These are phyloP conservation scores for Coptodon rendalli DNA, from an alignment of 2,113 vertebrate species.

Conservation along the genomic window DNA sequence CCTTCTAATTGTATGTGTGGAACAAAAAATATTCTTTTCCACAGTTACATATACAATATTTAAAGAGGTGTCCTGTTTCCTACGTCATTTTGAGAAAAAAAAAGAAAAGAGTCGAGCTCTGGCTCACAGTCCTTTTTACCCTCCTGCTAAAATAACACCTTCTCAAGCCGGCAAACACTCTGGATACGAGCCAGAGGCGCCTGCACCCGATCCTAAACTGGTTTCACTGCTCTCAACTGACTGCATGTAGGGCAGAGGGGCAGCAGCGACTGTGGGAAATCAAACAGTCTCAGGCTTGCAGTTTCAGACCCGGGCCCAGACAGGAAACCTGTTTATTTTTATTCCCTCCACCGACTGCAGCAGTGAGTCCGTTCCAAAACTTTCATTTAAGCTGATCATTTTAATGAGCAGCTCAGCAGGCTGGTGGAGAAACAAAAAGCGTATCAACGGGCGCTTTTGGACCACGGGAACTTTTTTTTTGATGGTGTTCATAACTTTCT, in stretches of 20 bases:
- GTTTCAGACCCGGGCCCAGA: not conserved
- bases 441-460: fast-evolving
- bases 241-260: not conserved
- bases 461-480: not conserved
- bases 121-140: not conserved
- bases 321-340: constrained; percentile 11
- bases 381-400: not conserved
- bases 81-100: not conserved
- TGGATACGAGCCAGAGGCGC: constrained; percentile 12
- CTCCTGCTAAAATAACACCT: constrained; percentile 19
- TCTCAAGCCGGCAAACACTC: not conserved
- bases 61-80: not conserved
- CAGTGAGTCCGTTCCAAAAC: not conserved
- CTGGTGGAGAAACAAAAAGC: not conserved
- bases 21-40: not conserved
- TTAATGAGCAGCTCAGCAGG: not conserved
- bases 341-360: not conserved
- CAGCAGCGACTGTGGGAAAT: constrained; percentile 12
- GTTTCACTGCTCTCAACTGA: not conserved
- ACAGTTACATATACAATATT: not conserved
- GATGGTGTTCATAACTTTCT: not conserved
- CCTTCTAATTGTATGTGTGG: not conserved
- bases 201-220: not conserved
- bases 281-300: not conserved
- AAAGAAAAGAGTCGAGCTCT: not conserved